These are phyloP conservation scores for Staurois parvus DNA, from an alignment of 2,797 vertebrate genomes.

Conservation along the genomic window DNA sequence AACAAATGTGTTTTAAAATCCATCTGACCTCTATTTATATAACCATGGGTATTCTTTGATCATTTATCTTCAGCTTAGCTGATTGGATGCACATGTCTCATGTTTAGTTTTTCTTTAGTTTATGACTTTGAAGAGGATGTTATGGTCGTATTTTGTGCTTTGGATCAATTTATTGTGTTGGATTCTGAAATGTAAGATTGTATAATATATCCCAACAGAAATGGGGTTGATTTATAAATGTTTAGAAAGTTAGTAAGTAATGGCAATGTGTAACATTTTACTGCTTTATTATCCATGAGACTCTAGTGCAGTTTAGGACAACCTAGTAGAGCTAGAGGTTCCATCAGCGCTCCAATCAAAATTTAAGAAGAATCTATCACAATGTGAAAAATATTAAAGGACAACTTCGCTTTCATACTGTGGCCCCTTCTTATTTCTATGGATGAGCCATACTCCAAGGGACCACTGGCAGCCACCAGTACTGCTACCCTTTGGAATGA, in stretches of 20 bases:
- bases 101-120: conserved; percentile 6
- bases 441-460: no score
- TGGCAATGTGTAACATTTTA: neutral
- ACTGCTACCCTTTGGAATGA: no score
- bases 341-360: no score
- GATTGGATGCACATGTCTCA: conserved; percentile 37
- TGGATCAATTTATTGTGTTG: neutral
- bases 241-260: neutral
- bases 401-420: no score
- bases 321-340: no score
- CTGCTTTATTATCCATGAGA: neutral
- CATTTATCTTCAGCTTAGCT: neutral
- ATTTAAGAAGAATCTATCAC: no score
- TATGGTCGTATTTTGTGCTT: neutral
- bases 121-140: neutral
- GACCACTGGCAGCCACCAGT: no score
- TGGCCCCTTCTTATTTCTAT: no score
- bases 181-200: neutral
- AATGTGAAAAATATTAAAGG: no score
- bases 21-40: conserved; percentile 33
- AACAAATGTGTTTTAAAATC: conserved; percentile 15
- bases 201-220: neutral
- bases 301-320: no score
- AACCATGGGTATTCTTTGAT: neutral
- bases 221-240: neutral